Evolutionary conservation across 2,888 invertebrate species (phyloP), one percentile per base, ranked within the genome.

Genomic region (Himalopsyche anomala): DNA sequence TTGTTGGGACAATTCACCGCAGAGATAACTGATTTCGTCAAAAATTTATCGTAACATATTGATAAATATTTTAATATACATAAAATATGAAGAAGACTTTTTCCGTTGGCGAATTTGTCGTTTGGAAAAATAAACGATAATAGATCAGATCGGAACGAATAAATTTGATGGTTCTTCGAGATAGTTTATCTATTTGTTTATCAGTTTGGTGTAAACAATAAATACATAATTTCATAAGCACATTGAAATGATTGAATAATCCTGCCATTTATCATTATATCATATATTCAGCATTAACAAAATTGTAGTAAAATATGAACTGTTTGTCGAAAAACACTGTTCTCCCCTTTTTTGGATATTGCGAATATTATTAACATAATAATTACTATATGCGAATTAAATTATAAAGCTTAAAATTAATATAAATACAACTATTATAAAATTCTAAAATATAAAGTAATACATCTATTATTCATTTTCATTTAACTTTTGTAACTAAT

Each of bases 291-390:
- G 62, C 62, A 19, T 6, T n/a, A 62, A 19, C 2, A 19, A 6
- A n/a, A 62, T 19, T 19, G 11, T 19, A 62, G 62, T 19, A 19
- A 19, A 62, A 62, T 62, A 62, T 19, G 15, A 62, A 62, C 19
- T 62, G 62, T 62, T 62, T 62, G 62, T 62, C n/a, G 28, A 62
- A 62, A 19, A 62, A 62, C 62, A 62, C 62, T 62, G 28, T 2
- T 11, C 6, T 0, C 8, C 51, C 15, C 51, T 9, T 51, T 4
- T n/a, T 19, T n/a, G 19, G 28, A 62, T 62, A 19, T 6, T 62
- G 2, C 11, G 2, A 19, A 11, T 1, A 62, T n/a, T 62, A 62
- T 62, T 62, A 19, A 62, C 62, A 62, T 8, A 62, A 62, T 62
- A 28, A 28, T 28, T 28, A 19, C 9, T 62, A 62, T 62, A 62